These are phyloP conservation scores for Mobula birostris DNA, from an alignment of 2,113 vertebrate genomes.

Conservation along the genomic window DNA sequence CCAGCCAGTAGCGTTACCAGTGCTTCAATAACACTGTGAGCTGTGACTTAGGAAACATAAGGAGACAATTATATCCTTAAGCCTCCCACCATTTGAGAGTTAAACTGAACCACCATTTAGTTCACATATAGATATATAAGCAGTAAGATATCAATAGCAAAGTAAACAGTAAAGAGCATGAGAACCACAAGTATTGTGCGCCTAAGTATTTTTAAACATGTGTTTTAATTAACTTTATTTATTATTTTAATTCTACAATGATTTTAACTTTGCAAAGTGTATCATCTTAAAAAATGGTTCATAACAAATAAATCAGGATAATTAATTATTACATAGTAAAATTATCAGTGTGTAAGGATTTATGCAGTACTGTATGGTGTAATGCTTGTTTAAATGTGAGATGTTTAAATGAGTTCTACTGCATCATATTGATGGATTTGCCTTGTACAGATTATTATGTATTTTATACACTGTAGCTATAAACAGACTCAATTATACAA, in stretches of 20 bases:
- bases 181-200: not conserved
- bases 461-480: not conserved
- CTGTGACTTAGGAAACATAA: not conserved
- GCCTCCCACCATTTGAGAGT: not conserved
- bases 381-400: slow-evolving; percentile 4
- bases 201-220: not conserved
- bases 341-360: not conserved
- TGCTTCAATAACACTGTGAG: not conserved
- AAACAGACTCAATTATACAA: slow-evolving; percentile 21
- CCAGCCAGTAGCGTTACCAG: no score
- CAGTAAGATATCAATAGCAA: not conserved
- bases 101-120: not conserved
- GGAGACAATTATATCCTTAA: not conserved
- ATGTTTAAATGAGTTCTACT: not conserved
- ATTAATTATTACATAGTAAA: slow-evolving; percentile 6
- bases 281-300: not conserved
- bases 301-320: not conserved
- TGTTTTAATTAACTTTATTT: no score
- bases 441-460: not conserved
- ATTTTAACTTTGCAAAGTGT: not conserved
- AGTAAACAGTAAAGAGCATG: not conserved
- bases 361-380: not conserved
- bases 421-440: slow-evolving; percentile 20
- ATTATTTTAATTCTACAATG: no score
- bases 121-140: not conserved